Base-by-base conservation (phyloP, 2,797 vertebrate species). In the Clarias fuscus region DNA sequence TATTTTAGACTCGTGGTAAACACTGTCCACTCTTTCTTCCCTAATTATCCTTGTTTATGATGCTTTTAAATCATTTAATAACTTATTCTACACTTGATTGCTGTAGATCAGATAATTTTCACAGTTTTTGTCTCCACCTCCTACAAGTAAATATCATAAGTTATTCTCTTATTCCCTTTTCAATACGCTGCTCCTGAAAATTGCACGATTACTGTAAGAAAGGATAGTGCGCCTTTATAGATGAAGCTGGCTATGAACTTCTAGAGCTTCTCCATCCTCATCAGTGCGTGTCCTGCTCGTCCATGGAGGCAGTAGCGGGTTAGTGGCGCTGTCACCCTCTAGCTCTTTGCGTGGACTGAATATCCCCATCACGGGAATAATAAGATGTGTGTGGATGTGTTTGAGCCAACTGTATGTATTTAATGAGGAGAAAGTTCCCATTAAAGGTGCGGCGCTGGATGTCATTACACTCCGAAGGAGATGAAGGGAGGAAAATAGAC, bases 351-450 rank as follows among this genome's bases (percentile, higher is more conserved):
- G 53, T 40, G 75, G 40, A 48, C 79, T 5, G 24, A 48, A 27
- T 65, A 5, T 83, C 27, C 20, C 30, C 2, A 6, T 71, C 11
- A 33, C n/a, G 68, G 67, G 73, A 40, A 43, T 70, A 68, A 81
- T 59, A 48, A 70, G 27, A 22, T 53, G 59, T 80, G 64, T 72
- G 37, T 15, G 67, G 48, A 88, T 87, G 89, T 85, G 82, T 89
- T 85, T 87, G 86, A 86, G 90, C 91, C 91, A 91, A 90, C 92
- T 91, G 92, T 89, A 91, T 89, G 90, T 94, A 93, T 94, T 93
- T 94, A 95, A 95, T 94, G 93, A 93, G 93, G 89, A 93, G 90
- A 93, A 90, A 83, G 90, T 91, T 92, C 90, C 91, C 90, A 93
- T 94, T 94, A 94, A 94, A 94, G 93, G 92, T 92, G 89, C 91